Conservation (phyloP, 2,888 invertebrate genomes). For the Metacarcinus magister region DNA sequence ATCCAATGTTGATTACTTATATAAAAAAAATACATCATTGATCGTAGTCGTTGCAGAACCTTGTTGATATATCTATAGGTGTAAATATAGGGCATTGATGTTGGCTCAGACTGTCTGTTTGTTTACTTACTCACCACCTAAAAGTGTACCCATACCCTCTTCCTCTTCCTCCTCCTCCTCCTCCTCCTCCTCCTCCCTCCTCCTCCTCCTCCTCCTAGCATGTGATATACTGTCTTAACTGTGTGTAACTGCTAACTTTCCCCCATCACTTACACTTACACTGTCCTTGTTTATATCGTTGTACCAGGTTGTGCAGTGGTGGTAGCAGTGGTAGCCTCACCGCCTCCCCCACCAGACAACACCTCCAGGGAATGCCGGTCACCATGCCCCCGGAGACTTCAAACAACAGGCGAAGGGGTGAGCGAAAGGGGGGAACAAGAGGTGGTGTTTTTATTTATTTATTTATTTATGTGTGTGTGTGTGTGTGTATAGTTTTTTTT, state of each 20-base stretch:
- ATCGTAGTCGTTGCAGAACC: too few relatives aligned
- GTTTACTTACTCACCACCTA: conserved; percentile 32
- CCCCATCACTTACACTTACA: neutral
- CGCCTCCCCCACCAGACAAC: neutral
- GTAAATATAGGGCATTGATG: neutral
- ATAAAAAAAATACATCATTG: neutral
- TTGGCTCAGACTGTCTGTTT: neutral
- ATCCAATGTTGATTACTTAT: neutral
- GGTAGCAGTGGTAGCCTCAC: conserved; percentile 10
- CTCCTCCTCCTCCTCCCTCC: neutral
- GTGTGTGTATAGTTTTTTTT: too few relatives aligned
- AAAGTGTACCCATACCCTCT: neutral
- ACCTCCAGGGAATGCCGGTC: conserved; percentile 69
- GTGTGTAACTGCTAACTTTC: neutral
- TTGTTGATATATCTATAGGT: neutral
- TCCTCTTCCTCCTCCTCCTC: neutral
- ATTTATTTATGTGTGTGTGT: too few relatives aligned
- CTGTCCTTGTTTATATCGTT: neutral
- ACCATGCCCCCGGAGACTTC: conserved; percentile 67
- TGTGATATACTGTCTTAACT: too few relatives aligned
- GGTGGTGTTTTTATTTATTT: neutral
- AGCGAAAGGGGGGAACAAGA: neutral
- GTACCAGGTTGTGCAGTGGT: conserved; percentile 19
- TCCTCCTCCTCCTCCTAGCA: neutral
- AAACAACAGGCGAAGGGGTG: conserved; percentile 69